A percentile compares a stretch with the other conserved stretches of the same genome.
Evolutionary conservation across 1,140 invertebrate genomes (phyloP).

Genomic region (Tachypleus tridentatus): DNA sequence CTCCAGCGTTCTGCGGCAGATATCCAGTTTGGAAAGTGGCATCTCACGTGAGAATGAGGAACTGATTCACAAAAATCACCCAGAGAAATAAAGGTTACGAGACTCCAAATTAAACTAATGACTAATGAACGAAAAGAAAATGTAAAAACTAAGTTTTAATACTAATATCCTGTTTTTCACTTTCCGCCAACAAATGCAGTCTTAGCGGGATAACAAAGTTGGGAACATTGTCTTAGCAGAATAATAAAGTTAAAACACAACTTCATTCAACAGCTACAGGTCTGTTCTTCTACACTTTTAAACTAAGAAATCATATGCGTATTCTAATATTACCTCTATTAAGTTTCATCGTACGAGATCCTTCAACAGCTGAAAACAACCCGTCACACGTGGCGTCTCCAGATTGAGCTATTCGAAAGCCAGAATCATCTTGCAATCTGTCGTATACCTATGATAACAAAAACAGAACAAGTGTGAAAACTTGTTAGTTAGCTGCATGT

Average conservation of each 20-base stretch:
- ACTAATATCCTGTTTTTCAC: background rate
- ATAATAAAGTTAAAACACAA: background rate
- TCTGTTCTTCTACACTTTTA: too few relatives aligned
- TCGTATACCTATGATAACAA: conserved; percentile 21
- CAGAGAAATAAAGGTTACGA: background rate
- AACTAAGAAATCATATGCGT: too few relatives aligned
- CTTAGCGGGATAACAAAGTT: background rate
- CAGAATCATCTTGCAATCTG: conserved; percentile 26
- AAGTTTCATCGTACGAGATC: conserved; percentile 57
- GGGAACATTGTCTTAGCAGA: background rate
- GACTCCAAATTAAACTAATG: background rate
- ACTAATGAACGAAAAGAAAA: background rate
- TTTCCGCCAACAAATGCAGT: background rate
- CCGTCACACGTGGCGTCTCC: conserved; percentile 80
- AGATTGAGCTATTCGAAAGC: conserved; percentile 69
- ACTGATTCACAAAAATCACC: conserved; percentile 1
- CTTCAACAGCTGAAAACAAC: conserved; percentile 62
- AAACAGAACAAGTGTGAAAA: too few relatives aligned
- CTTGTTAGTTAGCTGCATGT: too few relatives aligned
- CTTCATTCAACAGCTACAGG: too few relatives aligned
- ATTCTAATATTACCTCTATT: conserved; percentile 44
- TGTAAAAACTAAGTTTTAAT: background rate
- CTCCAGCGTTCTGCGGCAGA: too few relatives aligned
- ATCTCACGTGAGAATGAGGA: conserved; percentile 12
- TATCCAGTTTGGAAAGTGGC: too few relatives aligned